Conservation (phyloP, 2,888 invertebrate genomes). For the Autographa gamma region DNA sequence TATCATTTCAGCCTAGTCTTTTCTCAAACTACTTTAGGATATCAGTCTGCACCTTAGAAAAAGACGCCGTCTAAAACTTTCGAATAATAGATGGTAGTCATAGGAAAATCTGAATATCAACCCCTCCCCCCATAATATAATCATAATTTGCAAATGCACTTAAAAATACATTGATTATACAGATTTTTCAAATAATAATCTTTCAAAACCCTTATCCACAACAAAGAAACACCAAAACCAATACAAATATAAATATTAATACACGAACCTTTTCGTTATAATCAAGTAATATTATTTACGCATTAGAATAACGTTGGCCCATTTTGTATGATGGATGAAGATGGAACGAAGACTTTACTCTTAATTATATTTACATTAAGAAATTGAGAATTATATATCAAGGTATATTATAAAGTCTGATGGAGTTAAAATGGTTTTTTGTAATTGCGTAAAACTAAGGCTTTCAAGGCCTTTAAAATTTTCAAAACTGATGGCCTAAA, state of each 20-base stretch:
- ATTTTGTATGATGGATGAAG: slow-evolving; percentile 48
- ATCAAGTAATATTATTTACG: slow-evolving; percentile 17
- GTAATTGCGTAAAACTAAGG: background rate
- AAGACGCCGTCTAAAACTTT: too few species aligned
- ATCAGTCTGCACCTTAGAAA: too few species aligned
- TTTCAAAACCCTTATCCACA: background rate
- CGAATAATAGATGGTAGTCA: too few species aligned
- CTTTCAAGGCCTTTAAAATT: background rate
- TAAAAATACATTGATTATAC: too few species aligned
- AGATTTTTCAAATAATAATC: too few species aligned
- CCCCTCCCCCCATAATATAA: too few species aligned
- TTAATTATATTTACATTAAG: slow-evolving; percentile 34
- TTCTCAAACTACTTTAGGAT: too few species aligned
- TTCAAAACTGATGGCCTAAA: background rate
- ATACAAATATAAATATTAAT: background rate
- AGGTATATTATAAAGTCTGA: background rate
- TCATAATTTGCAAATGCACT: too few species aligned
- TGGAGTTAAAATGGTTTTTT: background rate
- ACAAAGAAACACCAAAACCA: background rate
- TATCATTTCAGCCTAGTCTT: too few species aligned
- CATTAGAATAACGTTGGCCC: slow-evolving; percentile 25
- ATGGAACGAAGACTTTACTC: slow-evolving; percentile 29
- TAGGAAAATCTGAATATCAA: too few species aligned
- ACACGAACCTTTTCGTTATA: slow-evolving; percentile 1
- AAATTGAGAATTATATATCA: slow-evolving; percentile 11